Evolutionary conservation across 2,797 vertebrate genomes (phyloP), one percentile per base, ranked within the genome.

Genomic region (Channa striata): DNA sequence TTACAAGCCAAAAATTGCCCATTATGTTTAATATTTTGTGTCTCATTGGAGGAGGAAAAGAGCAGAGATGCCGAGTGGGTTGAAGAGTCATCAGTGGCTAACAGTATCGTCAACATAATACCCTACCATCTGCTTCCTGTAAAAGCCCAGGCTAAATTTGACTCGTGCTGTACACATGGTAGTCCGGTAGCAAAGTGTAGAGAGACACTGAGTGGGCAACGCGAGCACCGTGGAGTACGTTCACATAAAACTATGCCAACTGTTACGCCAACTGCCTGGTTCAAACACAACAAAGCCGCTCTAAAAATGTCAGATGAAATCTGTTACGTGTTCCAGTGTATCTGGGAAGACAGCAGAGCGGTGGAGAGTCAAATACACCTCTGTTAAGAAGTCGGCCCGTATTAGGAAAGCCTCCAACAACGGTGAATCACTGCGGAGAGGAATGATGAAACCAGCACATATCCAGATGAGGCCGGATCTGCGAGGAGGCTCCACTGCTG

Each of bases 111-210:
- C 88, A 86, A 74, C 80, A 85, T 88, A 85, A 89, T 86, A 86
- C 82, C 74, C 73, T 51, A 73, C 89, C 83, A 91, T 92, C 91
- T 93, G 91, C 82, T 89, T 82, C 78, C 78, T 87, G 82, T 80
- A 81, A 87, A 84, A 85, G 73, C 67, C 65, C 36, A 4, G 65
- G 78, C 83, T 90, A 91, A 88, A 89, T 89, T 61, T 85, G 85
- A 81, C 80, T 79, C 53, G 77, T 68, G 82, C 81, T 89, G 75
- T 77, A 71, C 81, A 81, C 80, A 81, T 80, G 76, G 64, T 68
- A 62, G 84, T 82, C 83, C 72, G 4, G 77, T 66, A 76, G 57
- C 81, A 75, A 79, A 81, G 80, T 82, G 86, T 72, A 62, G 74
- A 81, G 77, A 82, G 66, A 80, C 77, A 73, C 62, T 69, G 85